Percentiles rank a stretch among this genome's conserved stretches.
Conservation (phyloP, 2,797 vertebrate species). For the Neosalanx taihuensis region DNA sequence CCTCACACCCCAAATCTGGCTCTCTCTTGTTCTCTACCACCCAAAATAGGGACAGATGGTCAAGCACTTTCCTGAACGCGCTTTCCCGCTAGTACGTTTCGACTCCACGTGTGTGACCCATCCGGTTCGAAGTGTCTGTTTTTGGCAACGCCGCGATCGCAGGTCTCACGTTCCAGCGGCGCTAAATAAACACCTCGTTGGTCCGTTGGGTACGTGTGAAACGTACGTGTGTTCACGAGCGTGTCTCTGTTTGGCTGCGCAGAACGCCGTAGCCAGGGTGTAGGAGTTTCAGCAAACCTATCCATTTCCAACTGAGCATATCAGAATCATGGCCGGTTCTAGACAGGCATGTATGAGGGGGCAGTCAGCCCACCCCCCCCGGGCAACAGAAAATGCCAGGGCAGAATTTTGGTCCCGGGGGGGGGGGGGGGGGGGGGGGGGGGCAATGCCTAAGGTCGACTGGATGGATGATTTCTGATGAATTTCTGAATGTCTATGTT, state of each 20-base stretch:
- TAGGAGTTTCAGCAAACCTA: no score
- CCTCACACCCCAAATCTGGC: not conserved
- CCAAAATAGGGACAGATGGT: constrained; percentile 6
- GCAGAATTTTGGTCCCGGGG: no score
- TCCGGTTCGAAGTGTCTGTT: constrained; percentile 28
- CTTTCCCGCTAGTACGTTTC: constrained; percentile 28
- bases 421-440: no score
- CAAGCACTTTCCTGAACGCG: constrained; percentile 19
- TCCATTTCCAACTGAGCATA: no score
- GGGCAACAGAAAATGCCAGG: no score
- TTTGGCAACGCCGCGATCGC: constrained; percentile 25
- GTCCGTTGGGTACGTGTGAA: constrained; percentile 10
- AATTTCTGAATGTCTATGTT: no score
- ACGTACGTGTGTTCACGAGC: constrained; percentile 34
- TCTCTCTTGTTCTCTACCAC: not conserved
- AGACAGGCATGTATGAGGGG: no score
- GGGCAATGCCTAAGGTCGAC: no score
- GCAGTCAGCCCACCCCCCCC: no score
- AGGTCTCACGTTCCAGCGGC: constrained; percentile 38
- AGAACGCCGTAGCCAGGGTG: not conserved
- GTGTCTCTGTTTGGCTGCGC: not conserved
- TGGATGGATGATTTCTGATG: no score
- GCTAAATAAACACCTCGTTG: constrained; percentile 28
- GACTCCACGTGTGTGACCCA: constrained; percentile 10
- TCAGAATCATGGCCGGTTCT: no score